Percentiles rank a stretch among this genome's conserved stretches.
phyloP scores from a whole-genome alignment of 1,140 invertebrate species.

The Calephelis nemesis region DNA sequence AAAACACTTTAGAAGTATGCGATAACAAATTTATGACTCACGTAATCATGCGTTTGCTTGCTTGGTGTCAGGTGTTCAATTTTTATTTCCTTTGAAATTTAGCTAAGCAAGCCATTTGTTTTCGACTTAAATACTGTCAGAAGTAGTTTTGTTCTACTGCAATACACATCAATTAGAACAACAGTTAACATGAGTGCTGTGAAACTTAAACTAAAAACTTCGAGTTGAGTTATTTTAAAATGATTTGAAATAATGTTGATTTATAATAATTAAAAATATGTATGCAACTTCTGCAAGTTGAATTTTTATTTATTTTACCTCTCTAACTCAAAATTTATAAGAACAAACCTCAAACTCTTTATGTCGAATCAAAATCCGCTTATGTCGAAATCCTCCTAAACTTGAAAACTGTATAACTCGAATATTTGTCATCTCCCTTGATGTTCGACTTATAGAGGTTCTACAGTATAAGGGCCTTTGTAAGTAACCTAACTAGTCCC shows the following conservation, averaged over 20 bases:
- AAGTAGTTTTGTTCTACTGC: no score
- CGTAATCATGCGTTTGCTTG: no score
- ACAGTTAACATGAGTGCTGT: constrained; percentile 24
- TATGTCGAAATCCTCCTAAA: no score
- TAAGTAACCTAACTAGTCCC: no score
- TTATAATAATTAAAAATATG: constrained; percentile 9
- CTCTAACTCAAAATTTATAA: no score
- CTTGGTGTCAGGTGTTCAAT: constrained; percentile 6
- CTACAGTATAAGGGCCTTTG: no score
- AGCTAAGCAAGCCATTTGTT: no score
- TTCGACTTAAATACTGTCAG: no score
- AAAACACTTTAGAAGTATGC: not conserved
- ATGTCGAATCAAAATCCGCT: no score
- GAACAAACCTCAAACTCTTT: no score
- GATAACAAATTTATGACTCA: not conserved
- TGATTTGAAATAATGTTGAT: constrained; percentile 8
- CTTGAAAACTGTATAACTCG: no score
- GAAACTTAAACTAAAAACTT: constrained; percentile 20
- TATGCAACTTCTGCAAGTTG: constrained; percentile 9
- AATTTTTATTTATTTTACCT: not conserved
- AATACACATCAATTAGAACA: constrained; percentile 23
- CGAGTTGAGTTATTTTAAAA: constrained; percentile 19
- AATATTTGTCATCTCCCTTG: not conserved
- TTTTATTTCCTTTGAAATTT: no score
- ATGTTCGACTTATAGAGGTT: not conserved